Conservation (phyloP, 2,888 invertebrate genomes). For the Craniophora ligustri region DNA sequence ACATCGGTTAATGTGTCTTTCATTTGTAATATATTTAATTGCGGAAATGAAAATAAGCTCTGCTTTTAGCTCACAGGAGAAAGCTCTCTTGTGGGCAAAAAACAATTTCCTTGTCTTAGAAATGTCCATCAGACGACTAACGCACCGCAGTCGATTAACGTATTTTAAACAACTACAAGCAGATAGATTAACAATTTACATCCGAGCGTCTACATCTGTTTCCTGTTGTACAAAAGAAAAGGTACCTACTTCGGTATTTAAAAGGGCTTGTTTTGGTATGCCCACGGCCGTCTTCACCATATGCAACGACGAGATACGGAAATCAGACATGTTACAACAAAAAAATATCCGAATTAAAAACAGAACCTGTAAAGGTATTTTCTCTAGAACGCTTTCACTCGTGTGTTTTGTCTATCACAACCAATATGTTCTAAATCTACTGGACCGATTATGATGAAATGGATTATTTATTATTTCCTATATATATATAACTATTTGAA, state of each 20-base stretch:
- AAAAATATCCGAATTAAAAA: too few relatives aligned
- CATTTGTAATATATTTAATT: constrained; percentile 52
- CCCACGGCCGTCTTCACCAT: too few relatives aligned
- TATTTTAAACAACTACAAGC: constrained; percentile 17
- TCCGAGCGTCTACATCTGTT: constrained; percentile 32
- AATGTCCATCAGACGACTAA: constrained; percentile 61
- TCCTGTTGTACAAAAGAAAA: constrained; percentile 8
- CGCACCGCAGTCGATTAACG: constrained; percentile 43
- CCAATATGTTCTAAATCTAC: too few relatives aligned
- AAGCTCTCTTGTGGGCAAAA: constrained; percentile 59
- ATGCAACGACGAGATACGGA: too few relatives aligned
- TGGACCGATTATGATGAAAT: too few relatives aligned
- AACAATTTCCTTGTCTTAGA: constrained; percentile 69
- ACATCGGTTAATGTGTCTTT: constrained; percentile 17
- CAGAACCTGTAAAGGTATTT: too few relatives aligned
- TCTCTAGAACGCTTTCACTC: too few relatives aligned
- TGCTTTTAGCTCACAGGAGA: constrained; percentile 55
- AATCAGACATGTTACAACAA: too few relatives aligned
- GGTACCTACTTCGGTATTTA: background rate
- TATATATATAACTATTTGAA: too few relatives aligned
- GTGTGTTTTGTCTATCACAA: too few relatives aligned
- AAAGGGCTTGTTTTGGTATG: background rate
- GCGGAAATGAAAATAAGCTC: constrained; percentile 60
- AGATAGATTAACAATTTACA: constrained; percentile 24
- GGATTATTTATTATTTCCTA: too few relatives aligned